phyloP scores from a whole-genome alignment of 2,888 invertebrate genomes.

The Pollenia labialis region DNA sequence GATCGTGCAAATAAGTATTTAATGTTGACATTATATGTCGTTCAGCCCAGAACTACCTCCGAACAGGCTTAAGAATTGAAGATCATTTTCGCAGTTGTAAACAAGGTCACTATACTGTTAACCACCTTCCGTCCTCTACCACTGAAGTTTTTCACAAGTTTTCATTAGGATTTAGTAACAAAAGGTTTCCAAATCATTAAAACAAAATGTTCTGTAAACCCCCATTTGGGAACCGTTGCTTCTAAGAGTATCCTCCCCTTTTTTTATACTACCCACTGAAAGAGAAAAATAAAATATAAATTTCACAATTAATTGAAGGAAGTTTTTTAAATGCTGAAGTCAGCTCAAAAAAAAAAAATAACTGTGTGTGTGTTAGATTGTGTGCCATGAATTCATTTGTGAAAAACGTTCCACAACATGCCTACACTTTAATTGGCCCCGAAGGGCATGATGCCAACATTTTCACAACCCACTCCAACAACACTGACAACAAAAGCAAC shows the following conservation, averaged over 20 bases:
- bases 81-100: too few species aligned
- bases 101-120: too few species aligned
- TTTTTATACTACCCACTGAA: not conserved
- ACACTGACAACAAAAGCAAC: constrained; percentile 39
- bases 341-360: constrained; percentile 39
- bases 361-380: constrained; percentile 1
- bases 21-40: too few species aligned
- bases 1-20: too few species aligned
- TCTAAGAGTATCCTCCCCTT: not conserved
- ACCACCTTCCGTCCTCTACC: too few species aligned
- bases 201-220: too few species aligned
- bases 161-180: too few species aligned
- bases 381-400: constrained; percentile 62
- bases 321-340: constrained; percentile 65
- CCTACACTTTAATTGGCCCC: constrained; percentile 73
- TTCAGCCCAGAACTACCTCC: too few species aligned
- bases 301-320: constrained; percentile 72
- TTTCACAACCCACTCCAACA: constrained; percentile 65
- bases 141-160: too few species aligned
- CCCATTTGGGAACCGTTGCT: too few species aligned
- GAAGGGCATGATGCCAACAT: constrained; percentile 68
- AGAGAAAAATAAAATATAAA: constrained; percentile 55
- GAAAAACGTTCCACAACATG: constrained; percentile 64
- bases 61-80: too few species aligned
- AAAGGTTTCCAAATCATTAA: too few species aligned